Conservation (phyloP, 2,113 vertebrate species). For the Triplophysa tibetana region DNA sequence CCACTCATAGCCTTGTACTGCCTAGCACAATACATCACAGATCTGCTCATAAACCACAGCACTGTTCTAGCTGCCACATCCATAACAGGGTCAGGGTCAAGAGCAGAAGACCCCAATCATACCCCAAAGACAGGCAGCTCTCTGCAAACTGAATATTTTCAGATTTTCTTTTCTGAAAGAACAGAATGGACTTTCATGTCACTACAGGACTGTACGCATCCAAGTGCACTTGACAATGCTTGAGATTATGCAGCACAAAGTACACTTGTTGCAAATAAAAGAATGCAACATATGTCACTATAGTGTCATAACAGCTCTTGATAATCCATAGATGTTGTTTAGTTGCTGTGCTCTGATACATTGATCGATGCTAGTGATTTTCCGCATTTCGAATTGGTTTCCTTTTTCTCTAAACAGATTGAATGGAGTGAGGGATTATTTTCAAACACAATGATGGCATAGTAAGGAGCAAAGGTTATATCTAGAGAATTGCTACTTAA, state of each 20-base stretch:
- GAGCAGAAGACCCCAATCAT: neutral
- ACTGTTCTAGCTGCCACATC: constrained; percentile 3
- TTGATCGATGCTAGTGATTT: no score
- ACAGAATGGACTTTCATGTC: constrained; percentile 7
- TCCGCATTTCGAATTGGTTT: no score
- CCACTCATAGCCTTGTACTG: constrained; percentile 26
- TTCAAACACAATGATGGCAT: neutral
- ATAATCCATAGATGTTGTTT: neutral
- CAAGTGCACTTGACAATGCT: neutral
- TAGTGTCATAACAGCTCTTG: neutral
- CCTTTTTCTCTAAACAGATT: no score
- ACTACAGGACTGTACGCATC: neutral
- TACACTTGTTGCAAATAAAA: neutral
- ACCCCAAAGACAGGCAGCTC: constrained; percentile 6
- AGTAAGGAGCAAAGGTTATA: neutral
- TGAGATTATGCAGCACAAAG: neutral
- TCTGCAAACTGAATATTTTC: constrained; percentile 11
- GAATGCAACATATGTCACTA: neutral
- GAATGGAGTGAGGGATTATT: no score
- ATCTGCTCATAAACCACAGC: constrained; percentile 21
- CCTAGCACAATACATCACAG: constrained; percentile 21
- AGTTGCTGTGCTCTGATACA: neutral
- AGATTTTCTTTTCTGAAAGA: neutral
- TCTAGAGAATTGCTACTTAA: neutral
- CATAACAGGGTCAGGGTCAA: constrained; percentile 18